phyloP scores from a whole-genome alignment of 2,797 vertebrate species.

The Paratrypauchen microcephalus region DNA sequence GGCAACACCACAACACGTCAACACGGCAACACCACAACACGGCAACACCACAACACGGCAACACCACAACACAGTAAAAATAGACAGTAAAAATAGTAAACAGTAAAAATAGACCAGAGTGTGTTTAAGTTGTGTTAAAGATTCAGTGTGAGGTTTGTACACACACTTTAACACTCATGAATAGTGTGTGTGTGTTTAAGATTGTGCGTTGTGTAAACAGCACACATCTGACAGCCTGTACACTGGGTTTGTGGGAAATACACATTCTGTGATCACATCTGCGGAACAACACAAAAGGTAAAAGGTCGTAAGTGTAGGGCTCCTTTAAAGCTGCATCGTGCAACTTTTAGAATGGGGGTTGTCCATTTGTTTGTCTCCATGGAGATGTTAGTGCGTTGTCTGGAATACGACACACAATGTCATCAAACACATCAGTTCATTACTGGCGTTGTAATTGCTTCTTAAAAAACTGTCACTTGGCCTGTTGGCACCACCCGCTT shows the following conservation, averaged over 20 bases:
- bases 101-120: too few species aligned
- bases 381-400: background rate
- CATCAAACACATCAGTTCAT: background rate
- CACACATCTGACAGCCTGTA: background rate
- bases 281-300: background rate
- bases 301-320: background rate
- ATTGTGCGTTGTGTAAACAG: background rate
- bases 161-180: constrained; percentile 26
- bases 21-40: constrained; percentile 17
- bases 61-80: background rate
- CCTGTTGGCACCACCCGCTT: too few species aligned
- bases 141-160: constrained; percentile 6
- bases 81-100: too few species aligned
- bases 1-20: constrained; percentile 14
- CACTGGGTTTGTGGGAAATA: background rate
- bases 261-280: background rate
- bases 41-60: background rate
- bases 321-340: background rate
- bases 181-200: constrained; percentile 45
- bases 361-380: background rate
- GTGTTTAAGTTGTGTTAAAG: background rate
- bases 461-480: too few species aligned
- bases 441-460: too few species aligned
- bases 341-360: background rate
- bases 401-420: background rate